Evolutionary conservation across 2,113 vertebrate species (phyloP).

Genomic region (Picathartes gymnocephalus): DNA sequence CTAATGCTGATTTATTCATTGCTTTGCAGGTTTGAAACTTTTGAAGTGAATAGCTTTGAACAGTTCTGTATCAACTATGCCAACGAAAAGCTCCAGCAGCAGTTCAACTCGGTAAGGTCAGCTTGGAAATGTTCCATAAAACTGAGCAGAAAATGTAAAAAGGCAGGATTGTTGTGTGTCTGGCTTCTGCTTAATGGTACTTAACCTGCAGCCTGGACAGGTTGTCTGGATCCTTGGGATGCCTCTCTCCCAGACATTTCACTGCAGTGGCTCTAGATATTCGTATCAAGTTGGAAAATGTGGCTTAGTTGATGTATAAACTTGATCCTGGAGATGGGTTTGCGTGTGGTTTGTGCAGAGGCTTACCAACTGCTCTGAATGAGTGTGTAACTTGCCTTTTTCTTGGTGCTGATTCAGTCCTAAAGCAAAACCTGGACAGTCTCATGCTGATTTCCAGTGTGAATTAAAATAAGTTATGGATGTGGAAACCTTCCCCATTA

Average conservation of each 20-base stretch:
- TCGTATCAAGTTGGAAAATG: not conserved
- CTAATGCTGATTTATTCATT: not conserved
- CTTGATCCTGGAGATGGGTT: not conserved
- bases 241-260: not conserved
- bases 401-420: not conserved
- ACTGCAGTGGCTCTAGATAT: not conserved
- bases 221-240: fast-evolving
- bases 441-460: not conserved
- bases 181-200: not conserved
- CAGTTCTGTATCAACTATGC: slow-evolving; percentile 99
- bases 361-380: not conserved
- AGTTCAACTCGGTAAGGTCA: slow-evolving; percentile 90
- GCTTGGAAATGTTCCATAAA: not conserved
- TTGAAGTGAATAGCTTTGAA: slow-evolving; percentile 95
- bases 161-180: not conserved
- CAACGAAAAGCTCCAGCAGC: slow-evolving; percentile 97
- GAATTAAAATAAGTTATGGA: not conserved
- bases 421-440: not conserved
- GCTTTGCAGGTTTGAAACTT: slow-evolving; percentile 89
- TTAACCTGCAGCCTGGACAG: not conserved
- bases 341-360: not conserved
- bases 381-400: not conserved
- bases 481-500: not conserved
- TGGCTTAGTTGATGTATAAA: not conserved
- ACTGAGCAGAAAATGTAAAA: not conserved